Evolutionary conservation across 2,797 vertebrate genomes (phyloP).

Genomic region (Lutra lutra): DNA sequence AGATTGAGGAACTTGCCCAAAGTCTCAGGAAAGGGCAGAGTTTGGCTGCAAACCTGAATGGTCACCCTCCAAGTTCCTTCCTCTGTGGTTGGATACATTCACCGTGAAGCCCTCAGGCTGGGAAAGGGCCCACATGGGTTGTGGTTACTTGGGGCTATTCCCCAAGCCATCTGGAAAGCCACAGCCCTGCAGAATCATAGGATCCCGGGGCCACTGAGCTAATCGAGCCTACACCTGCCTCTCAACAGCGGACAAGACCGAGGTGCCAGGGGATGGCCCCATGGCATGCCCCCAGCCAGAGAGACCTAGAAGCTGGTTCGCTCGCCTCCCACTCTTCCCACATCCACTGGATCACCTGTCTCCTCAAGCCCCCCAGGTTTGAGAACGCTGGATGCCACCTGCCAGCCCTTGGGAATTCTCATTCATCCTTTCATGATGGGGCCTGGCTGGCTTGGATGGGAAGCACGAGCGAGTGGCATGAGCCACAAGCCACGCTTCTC

Average conservation of each 20-base stretch:
- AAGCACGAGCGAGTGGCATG: background rate
- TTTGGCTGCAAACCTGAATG: background rate
- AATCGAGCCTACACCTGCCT: background rate
- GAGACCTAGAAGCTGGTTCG: background rate
- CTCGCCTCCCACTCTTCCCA: background rate
- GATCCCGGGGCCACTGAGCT: background rate
- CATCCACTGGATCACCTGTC: background rate
- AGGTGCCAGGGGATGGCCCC: background rate
- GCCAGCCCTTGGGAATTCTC: background rate
- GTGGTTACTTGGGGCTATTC: background rate
- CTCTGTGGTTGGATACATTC: background rate
- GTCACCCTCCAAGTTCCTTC: background rate
- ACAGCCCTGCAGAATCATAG: background rate
- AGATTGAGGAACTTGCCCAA: slow-evolving; percentile 17
- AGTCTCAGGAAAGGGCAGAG: background rate
- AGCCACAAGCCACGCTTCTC: background rate
- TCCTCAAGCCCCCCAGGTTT: background rate
- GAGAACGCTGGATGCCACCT: background rate
- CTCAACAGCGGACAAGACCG: background rate
- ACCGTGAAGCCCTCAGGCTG: background rate
- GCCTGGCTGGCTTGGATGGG: background rate
- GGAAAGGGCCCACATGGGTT: too few species aligned
- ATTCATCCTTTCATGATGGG: background rate
- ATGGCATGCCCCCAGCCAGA: background rate
- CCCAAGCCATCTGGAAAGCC: background rate